Evolutionary conservation across 2,113 vertebrate species (phyloP).

Genomic region (Scytalopus superciliaris): DNA sequence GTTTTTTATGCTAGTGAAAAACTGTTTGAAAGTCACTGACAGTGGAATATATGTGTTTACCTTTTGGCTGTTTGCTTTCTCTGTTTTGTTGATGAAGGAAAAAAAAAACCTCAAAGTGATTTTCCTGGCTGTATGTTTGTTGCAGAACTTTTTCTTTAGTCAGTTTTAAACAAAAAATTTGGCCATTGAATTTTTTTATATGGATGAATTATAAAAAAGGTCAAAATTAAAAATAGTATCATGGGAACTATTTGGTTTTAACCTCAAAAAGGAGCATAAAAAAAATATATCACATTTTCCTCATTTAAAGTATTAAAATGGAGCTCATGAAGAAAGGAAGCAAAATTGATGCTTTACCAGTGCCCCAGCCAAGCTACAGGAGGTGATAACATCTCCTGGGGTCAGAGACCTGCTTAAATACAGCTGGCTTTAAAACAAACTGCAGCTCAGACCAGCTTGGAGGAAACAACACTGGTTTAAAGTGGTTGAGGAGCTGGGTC

Average conservation of each 20-base stretch:
- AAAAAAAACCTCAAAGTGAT: background rate
- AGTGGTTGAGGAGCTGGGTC: background rate
- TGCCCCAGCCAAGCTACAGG: background rate
- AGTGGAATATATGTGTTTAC: background rate
- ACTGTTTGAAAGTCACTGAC: background rate
- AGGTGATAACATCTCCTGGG: background rate
- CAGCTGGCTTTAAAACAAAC: background rate
- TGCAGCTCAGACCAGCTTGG: background rate
- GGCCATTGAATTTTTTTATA: background rate
- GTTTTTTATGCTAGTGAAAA: background rate
- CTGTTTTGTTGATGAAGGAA: background rate
- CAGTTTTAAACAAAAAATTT: background rate
- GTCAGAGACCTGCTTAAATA: background rate
- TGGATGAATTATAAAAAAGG: background rate
- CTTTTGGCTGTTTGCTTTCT: background rate
- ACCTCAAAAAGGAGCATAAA: background rate
- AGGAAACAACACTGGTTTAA: background rate
- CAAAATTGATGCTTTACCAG: background rate
- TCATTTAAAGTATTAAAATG: background rate
- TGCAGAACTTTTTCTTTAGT: background rate
- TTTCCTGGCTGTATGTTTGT: background rate
- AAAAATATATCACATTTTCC: background rate
- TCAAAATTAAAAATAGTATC: background rate
- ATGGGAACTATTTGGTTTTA: background rate
- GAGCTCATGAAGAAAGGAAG: background rate